These are phyloP conservation scores for Aeoliscus strigatus DNA, from an alignment of 2,797 vertebrate genomes.

Conservation along the genomic window DNA sequence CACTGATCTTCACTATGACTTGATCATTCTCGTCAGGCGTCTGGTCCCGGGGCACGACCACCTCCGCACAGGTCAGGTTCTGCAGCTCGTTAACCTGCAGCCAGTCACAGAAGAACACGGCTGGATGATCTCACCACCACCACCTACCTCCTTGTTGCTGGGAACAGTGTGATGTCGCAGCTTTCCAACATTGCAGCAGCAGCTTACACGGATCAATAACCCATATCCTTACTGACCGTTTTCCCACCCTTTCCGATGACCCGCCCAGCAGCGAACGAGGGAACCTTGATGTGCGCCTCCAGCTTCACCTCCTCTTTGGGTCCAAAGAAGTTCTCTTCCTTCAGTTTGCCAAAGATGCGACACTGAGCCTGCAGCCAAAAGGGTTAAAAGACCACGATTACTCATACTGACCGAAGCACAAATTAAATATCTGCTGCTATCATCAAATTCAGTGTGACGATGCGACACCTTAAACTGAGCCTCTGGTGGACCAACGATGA, in stretches of 20 bases:
- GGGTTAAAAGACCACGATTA: neutral
- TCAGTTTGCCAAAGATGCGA: constrained; percentile 97
- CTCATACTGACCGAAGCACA: too few relatives aligned
- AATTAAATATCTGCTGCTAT: neutral
- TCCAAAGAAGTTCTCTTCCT: constrained; percentile 99
- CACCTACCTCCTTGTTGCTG: neutral
- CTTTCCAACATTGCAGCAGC: neutral
- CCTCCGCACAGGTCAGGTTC: constrained; percentile 96
- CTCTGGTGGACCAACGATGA: constrained; percentile 94
- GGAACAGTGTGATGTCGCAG: neutral
- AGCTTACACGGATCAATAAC: neutral
- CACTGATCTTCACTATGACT: constrained; percentile 98
- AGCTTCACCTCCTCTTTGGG: constrained; percentile 99
- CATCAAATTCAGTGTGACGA: neutral
- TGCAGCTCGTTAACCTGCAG: constrained; percentile 96
- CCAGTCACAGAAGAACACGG: neutral
- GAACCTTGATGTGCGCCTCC: constrained; percentile 98
- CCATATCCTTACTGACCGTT: constrained; percentile 78
- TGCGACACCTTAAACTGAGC: constrained; percentile 94
- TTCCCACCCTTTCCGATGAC: constrained; percentile 99
- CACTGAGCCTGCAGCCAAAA: constrained; percentile 87
- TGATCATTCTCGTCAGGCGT: constrained; percentile 97
- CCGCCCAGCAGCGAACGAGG: constrained; percentile 94
- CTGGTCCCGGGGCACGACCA: constrained; percentile 98
- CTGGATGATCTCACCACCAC: neutral